These are phyloP conservation scores for Tetrapedia diversipes DNA, from an alignment of 2,888 invertebrate genomes.

Conservation along the genomic window DNA sequence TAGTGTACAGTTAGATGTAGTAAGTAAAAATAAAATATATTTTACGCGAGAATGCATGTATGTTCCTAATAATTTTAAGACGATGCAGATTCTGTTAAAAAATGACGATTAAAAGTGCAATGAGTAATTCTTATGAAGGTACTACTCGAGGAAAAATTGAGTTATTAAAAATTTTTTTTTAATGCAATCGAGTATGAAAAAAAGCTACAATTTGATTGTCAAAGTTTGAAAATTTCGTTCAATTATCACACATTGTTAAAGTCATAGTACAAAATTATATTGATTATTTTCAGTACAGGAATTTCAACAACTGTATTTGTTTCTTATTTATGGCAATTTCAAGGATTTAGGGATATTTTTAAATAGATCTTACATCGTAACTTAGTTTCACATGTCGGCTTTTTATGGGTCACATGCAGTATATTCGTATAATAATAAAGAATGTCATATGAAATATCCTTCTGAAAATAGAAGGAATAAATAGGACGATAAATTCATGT, in stretches of 20 bases:
- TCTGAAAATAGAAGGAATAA: constrained; percentile 51
- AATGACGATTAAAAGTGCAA: not conserved
- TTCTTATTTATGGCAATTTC: constrained; percentile 20
- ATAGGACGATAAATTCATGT: constrained; percentile 51
- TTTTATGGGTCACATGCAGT: constrained; percentile 41
- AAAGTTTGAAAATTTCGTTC: constrained; percentile 1
- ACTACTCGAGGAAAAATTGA: not conserved
- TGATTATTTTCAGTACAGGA: not conserved
- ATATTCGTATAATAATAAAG: constrained; percentile 40
- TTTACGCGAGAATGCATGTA: not conserved
- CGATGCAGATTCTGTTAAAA: not conserved
- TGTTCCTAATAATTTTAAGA: not conserved
- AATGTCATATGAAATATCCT: constrained; percentile 47
- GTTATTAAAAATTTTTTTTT: not conserved
- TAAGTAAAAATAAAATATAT: too few relatives aligned
- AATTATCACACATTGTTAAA: not conserved
- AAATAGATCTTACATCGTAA: constrained; percentile 35
- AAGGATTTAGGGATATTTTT: constrained; percentile 20
- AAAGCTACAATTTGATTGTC: constrained; percentile 7
- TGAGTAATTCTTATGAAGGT: not conserved
- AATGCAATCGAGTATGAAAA: not conserved
- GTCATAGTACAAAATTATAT: not conserved
- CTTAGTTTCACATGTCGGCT: constrained; percentile 37
- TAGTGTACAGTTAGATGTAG: not conserved
- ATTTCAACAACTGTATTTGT: not conserved